phyloP scores from a whole-genome alignment of 2,113 vertebrate genomes.

The Phocoena sinus region DNA sequence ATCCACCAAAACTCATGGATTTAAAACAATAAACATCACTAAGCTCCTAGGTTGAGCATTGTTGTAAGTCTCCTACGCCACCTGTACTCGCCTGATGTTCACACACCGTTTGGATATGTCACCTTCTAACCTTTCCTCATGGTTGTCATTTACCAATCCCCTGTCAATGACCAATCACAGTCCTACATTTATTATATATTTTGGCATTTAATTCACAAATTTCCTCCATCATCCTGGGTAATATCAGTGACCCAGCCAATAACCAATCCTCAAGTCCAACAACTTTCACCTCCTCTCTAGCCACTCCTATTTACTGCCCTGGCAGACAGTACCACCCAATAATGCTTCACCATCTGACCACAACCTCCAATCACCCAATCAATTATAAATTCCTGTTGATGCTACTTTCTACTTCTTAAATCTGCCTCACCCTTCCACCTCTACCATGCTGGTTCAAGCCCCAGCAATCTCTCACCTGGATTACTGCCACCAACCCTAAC shows the following conservation, averaged over 20 bases:
- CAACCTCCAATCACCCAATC: neutral
- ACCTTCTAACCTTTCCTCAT: neutral
- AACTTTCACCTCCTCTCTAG: neutral
- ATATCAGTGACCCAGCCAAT: neutral
- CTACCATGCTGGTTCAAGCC: neutral
- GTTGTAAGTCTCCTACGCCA: neutral
- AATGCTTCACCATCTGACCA: neutral
- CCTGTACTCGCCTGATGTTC: neutral
- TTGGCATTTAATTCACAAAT: conserved; percentile 8
- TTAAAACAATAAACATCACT: neutral
- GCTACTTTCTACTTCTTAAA: neutral
- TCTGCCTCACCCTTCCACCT: neutral
- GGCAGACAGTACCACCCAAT: neutral
- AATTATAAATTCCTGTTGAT: neutral
- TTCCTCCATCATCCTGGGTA: neutral
- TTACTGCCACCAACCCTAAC: neutral
- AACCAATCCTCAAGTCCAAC: neutral
- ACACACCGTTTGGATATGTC: neutral
- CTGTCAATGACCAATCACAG: neutral
- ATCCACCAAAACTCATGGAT: neutral
- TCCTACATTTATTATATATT: neutral
- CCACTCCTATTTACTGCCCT: neutral
- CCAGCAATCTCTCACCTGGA: neutral
- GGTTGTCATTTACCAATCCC: neutral
- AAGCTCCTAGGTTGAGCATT: neutral